Evolutionary conservation across 1,140 invertebrate genomes (phyloP).

Genomic region (Microplitis demolitor): DNA sequence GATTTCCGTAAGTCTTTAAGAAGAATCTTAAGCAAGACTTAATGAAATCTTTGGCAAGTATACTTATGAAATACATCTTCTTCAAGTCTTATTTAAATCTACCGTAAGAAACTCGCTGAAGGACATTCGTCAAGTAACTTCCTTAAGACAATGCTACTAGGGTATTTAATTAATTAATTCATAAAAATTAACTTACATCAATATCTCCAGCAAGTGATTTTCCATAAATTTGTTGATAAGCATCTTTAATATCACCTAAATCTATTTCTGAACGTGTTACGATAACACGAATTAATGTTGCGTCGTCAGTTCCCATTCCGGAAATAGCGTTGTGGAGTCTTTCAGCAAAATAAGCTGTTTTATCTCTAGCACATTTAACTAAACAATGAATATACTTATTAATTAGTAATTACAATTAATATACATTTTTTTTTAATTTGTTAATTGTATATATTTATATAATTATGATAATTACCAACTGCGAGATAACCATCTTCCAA

Average conservation of each 20-base stretch:
- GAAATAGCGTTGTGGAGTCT: slow-evolving; percentile 87
- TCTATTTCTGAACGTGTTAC: slow-evolving; percentile 88
- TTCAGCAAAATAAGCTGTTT: slow-evolving; percentile 87
- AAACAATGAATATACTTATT: slow-evolving; percentile 15
- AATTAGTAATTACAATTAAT: background rate
- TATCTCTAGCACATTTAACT: slow-evolving; percentile 83
- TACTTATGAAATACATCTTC: too few species aligned
- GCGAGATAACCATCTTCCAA: slow-evolving; percentile 84
- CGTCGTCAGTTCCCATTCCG: slow-evolving; percentile 84
- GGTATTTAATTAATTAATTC: background rate
- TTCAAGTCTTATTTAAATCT: too few species aligned
- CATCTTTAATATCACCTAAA: slow-evolving; percentile 82
- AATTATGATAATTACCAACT: slow-evolving; percentile 69
- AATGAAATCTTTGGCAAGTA: too few species aligned
- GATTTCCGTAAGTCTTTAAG: too few species aligned
- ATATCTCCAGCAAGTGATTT: slow-evolving; percentile 81
- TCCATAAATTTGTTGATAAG: slow-evolving; percentile 78
- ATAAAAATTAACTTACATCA: slow-evolving; percentile 65
- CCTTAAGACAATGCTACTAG: too few species aligned
- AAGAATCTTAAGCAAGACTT: too few species aligned
- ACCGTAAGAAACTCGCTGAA: too few species aligned
- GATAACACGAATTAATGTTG: slow-evolving; percentile 83
- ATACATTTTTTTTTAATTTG: background rate
- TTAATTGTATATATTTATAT: background rate
- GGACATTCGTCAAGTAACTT: too few species aligned